phyloP scores from a whole-genome alignment of 2,888 invertebrate species.

The Lepas anatifera region DNA sequence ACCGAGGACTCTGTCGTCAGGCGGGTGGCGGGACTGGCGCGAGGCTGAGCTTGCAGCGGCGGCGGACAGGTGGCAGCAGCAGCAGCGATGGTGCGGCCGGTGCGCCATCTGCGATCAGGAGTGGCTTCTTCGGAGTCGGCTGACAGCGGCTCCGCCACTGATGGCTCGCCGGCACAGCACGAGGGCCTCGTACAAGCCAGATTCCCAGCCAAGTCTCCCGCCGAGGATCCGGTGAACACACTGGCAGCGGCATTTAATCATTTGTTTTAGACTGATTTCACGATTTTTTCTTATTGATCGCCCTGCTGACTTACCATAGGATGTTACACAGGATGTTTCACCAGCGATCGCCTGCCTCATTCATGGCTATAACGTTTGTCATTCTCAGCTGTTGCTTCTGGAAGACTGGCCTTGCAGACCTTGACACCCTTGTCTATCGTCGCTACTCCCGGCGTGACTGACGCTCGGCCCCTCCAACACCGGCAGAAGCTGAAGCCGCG shows the following conservation, averaged over 20 bases:
- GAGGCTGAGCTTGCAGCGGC: background rate
- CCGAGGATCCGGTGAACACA: background rate
- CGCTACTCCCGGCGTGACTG: background rate
- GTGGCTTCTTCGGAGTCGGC: background rate
- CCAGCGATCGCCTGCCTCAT: background rate
- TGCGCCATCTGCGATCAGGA: background rate
- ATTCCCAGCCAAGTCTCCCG: background rate
- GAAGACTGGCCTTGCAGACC: background rate
- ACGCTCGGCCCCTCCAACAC: too few relatives aligned
- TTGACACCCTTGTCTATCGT: too few relatives aligned
- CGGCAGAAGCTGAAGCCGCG: constrained; percentile 11
- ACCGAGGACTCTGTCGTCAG: too few relatives aligned
- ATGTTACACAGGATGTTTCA: background rate
- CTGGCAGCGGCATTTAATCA: background rate
- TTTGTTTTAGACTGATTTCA: background rate
- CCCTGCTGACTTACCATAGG: background rate
- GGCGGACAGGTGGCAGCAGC: background rate
- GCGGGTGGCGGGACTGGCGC: too few relatives aligned
- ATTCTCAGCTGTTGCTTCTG: background rate
- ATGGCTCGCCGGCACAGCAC: background rate
- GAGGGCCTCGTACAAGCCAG: background rate
- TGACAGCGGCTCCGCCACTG: background rate
- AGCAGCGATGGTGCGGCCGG: background rate
- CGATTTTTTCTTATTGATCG: background rate
- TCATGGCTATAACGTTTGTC: too few relatives aligned